A percentile compares a stretch with the other conserved stretches of the same genome.
Conservation (phyloP, 2,797 vertebrate species). For the Labroides dimidiatus region DNA sequence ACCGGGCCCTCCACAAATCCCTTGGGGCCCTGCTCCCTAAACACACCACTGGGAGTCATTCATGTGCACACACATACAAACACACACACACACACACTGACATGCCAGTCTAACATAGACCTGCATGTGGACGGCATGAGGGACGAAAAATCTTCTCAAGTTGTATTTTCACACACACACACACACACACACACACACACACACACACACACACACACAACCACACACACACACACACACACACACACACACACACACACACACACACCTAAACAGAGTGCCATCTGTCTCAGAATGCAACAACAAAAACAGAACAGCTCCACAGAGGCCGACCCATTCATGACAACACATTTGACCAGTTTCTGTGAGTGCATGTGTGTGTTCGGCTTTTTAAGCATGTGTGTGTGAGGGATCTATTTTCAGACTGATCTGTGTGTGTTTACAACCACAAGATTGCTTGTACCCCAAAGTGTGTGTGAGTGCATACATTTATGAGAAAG, state of each 20-base stretch:
- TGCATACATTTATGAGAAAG: slow-evolving; percentile 67
- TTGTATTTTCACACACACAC: slow-evolving; percentile 18
- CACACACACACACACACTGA: too few relatives aligned
- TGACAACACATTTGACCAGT: slow-evolving; percentile 26
- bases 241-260: slow-evolving; percentile 16
- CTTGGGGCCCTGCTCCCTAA: slow-evolving; percentile 64
- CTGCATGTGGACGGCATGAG: too few relatives aligned
- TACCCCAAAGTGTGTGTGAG: slow-evolving; percentile 50
- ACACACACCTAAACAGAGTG: slow-evolving; percentile 12
- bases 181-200: slow-evolving; percentile 18
- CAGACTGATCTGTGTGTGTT: slow-evolving; percentile 46
- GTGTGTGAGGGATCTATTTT: slow-evolving; percentile 49
- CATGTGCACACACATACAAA: slow-evolving; percentile 24
- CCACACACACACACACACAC: slow-evolving; percentile 12
- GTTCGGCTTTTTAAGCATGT: slow-evolving; percentile 19
- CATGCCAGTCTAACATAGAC: too few relatives aligned
- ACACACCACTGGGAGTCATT: slow-evolving; percentile 64
- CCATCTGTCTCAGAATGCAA: slow-evolving; percentile 68
- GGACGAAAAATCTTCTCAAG: slow-evolving; percentile 19
- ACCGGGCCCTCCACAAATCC: slow-evolving; percentile 57
- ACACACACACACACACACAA: too few relatives aligned
- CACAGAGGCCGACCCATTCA: slow-evolving; percentile 46
- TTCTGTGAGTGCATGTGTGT: slow-evolving; percentile 41
- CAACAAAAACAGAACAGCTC: slow-evolving; percentile 63
- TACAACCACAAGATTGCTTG: slow-evolving; percentile 50